Percentiles rank a stretch among this genome's conserved stretches.
Evolutionary conservation across 2,888 invertebrate genomes (phyloP).

Genomic region (Brachypterus glaber): DNA sequence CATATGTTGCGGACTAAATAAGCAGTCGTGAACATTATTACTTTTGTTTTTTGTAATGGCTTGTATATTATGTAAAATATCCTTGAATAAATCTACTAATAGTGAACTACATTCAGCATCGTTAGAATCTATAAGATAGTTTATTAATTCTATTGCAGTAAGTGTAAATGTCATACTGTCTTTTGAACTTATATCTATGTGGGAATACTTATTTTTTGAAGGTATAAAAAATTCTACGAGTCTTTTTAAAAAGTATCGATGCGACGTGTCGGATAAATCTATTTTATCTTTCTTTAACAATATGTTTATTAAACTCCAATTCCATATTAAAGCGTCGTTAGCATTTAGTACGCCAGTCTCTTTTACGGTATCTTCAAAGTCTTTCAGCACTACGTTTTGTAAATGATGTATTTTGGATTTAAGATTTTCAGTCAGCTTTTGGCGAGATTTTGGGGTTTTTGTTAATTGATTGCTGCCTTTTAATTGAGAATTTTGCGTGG

Average conservation of each 20-base stretch:
- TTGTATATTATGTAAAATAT: conserved; percentile 66
- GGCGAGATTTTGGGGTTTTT: too few relatives aligned
- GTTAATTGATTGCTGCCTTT: conserved; percentile 23
- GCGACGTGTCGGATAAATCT: conserved; percentile 54
- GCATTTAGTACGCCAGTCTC: conserved; percentile 73
- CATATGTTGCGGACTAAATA: conserved; percentile 82
- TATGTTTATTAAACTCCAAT: conserved; percentile 84
- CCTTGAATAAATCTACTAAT: conserved; percentile 68
- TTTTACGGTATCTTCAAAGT: conserved; percentile 54
- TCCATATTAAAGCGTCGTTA: conserved; percentile 78
- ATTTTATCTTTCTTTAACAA: conserved; percentile 46
- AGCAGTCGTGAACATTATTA: conserved; percentile 74
- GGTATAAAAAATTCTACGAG: conserved; percentile 81
- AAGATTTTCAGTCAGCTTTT: conserved; percentile 26
- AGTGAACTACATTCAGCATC: conserved; percentile 42
- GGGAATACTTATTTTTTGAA: conserved; percentile 77
- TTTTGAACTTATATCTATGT: conserved; percentile 58
- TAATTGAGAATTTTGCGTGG: conserved; percentile 31
- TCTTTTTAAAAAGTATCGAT: conserved; percentile 60
- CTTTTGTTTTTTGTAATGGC: conserved; percentile 63
- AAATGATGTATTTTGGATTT: conserved; percentile 37
- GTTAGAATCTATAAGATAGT: conserved; percentile 50
- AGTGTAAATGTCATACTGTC: conserved; percentile 55
- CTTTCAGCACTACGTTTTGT: conserved; percentile 30
- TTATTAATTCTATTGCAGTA: conserved; percentile 63